Evolutionary conservation across 2,797 vertebrate genomes (phyloP), one percentile per base, ranked within the genome.

Genomic region (Tokudaia tokunoshimensis): DNA sequence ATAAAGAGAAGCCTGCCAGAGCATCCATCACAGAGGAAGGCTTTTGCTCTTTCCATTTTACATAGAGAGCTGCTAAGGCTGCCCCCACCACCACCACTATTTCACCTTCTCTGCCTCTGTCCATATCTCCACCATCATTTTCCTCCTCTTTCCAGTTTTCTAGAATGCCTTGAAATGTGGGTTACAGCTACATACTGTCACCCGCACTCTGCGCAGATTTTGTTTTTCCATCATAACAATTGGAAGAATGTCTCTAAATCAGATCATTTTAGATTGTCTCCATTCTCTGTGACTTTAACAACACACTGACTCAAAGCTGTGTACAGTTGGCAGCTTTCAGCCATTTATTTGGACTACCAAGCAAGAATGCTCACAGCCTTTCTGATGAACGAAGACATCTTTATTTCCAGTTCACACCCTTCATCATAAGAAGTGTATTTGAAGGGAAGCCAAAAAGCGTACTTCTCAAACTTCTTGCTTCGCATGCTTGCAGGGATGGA

Each of bases 321-420:
- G 78, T 92, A 79, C 67, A 47, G 83, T 96, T 98, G 98, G 97
- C 94, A 97, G 92, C 95, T 95, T 79, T 91, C 55, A 96, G 76
- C 96, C 94, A 95, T 97, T 94, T 97, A 96, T 98, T 98, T 98
- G 95, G 95, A 98, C 96, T 97, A 95, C 97, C 97, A 95, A 89
- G 95, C 96, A 94, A 81, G 95, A 96, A 94, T 92, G 92, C 96
- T 97, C 96, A 96, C 96, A 96, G 80, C 96, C 95, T 96, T 96
- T 97, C 96, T 97, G 94, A 94, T 97, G 96, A 98, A 97, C 96
- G 94, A 96, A 97, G 96, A 96, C 96, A 97, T 97, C 97, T 98
- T 97, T 95, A 98, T 98, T 98, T 98, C 96, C 96, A 96, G 96
- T 97, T 96, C 96, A 93, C 97, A 97, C 97, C 96, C 96, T 97